Evolutionary conservation across 2,113 vertebrate species (phyloP), one percentile per base, ranked within the genome.

Genomic region (Callipepla squamata): DNA sequence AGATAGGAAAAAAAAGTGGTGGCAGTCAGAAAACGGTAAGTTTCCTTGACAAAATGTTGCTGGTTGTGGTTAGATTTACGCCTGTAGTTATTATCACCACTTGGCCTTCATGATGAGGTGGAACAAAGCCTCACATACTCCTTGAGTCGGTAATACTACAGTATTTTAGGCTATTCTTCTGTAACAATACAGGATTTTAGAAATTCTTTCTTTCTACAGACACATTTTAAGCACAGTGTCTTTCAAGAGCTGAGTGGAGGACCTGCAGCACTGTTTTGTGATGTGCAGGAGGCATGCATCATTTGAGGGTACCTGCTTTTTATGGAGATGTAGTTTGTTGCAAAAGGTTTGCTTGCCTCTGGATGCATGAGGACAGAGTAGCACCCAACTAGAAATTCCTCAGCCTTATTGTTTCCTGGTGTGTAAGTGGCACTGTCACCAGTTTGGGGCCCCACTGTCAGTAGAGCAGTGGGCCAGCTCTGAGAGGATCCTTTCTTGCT

Each of bases 1-100:
- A 0, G 95, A 98, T 34, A 97, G 97, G 90, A 98, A 97, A 94
- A 97, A 97, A 75, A 98, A 97, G 87, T 99, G 99, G 98, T 99
- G 98, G 98, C 98, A 99, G 91, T 99, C 99, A 13, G 98, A 99
- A 97, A 99, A 99, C 1, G 98, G 99, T 98, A 94, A 57, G 79
- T 79, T 80, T 68, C 51, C 44, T 67, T 80, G 14, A 47, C 38
- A 65, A 88, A 79, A 57, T 22, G 55, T 72, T 92, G 23, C 51
- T 93, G 28, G n/a, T 61, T n/a, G 20, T 30, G 55, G 6, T 28
- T 40, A 67, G 20, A 47, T 84, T 93, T 55, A 40, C 59, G 62
- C 23, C 21, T 44, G 32, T 34, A 47, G 58, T 13, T 76, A 11
- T 3, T 20, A 65, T 76, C 25, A 73, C 6, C 9, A n/a, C 1